Evolutionary conservation across 2,888 invertebrate genomes (phyloP).

Genomic region (Chrysolina americana): DNA sequence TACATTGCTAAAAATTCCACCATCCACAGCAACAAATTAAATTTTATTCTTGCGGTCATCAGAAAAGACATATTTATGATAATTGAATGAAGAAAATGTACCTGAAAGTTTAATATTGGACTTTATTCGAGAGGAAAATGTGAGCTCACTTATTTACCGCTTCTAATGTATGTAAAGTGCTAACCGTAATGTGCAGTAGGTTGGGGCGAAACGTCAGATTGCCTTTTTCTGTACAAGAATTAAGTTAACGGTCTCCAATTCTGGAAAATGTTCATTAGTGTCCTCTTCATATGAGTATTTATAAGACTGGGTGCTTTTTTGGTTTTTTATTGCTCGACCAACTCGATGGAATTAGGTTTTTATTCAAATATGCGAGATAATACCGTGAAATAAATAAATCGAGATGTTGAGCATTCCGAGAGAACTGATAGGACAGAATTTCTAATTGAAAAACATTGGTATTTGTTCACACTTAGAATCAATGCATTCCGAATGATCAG

Average conservation of each 20-base stretch:
- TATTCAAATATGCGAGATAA: slow-evolving; percentile 3
- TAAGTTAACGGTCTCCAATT: slow-evolving; percentile 32
- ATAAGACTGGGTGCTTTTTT: slow-evolving; percentile 32
- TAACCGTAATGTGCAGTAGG: slow-evolving; percentile 58
- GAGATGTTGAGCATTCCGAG: neutral
- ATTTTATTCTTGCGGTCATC: slow-evolving; percentile 65
- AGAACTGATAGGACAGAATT: neutral
- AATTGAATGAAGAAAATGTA: slow-evolving; percentile 69
- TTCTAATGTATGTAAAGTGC: slow-evolving; percentile 68
- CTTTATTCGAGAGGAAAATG: slow-evolving; percentile 64
- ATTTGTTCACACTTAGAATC: too few species aligned
- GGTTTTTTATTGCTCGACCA: slow-evolving; percentile 17
- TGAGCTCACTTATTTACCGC: slow-evolving; percentile 64
- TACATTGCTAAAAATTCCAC: slow-evolving; percentile 57
- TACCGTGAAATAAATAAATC: neutral
- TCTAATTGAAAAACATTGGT: neutral
- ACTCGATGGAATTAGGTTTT: slow-evolving; percentile 8
- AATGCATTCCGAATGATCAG: too few species aligned
- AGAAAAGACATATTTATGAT: slow-evolving; percentile 68
- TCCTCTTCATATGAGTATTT: slow-evolving; percentile 39
- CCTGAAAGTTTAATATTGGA: slow-evolving; percentile 67
- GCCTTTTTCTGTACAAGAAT: slow-evolving; percentile 22
- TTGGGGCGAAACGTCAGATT: slow-evolving; percentile 31
- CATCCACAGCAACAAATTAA: slow-evolving; percentile 67
- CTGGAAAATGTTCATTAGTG: slow-evolving; percentile 46